Percentiles rank a stretch among this genome's conserved stretches.
These are phyloP conservation scores for Myotis davidii DNA, from an alignment of 2,113 vertebrate species.

Conservation along the genomic window DNA sequence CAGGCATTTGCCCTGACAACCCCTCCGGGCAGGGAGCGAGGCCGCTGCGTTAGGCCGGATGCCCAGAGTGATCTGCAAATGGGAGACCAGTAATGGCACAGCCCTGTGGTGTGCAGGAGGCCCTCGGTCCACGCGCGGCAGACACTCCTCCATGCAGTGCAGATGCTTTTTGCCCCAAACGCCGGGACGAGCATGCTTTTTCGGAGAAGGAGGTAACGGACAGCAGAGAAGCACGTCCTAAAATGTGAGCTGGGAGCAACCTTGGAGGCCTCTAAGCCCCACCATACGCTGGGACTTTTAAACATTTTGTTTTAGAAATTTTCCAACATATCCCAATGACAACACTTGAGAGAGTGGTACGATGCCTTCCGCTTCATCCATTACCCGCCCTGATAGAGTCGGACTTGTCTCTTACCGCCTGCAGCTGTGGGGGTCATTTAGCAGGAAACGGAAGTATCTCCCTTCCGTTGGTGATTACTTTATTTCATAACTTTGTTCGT, in stretches of 20 bases:
- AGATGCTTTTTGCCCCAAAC: neutral
- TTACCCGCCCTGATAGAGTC: neutral
- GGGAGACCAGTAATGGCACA: conserved; percentile 20
- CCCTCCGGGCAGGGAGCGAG: neutral
- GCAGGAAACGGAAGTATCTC: neutral
- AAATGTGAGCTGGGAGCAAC: neutral
- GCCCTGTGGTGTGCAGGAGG: neutral
- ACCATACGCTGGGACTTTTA: neutral
- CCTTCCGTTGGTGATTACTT: neutral
- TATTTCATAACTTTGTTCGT: neutral
- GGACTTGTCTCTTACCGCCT: neutral
- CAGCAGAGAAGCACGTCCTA: neutral
- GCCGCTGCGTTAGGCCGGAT: neutral
- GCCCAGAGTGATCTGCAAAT: neutral
- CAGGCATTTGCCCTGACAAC: neutral
- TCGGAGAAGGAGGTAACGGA: neutral
- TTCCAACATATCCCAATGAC: neutral
- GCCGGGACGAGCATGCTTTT: neutral
- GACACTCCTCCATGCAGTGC: neutral
- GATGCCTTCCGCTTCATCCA: neutral
- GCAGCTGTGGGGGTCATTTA: neutral
- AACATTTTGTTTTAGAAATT: neutral
- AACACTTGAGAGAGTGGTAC: neutral
- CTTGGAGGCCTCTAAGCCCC: neutral
- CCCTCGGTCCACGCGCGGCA: neutral